Evolutionary conservation across 2,113 vertebrate genomes (phyloP).

Genomic region (Tupaia chinensis): DNA sequence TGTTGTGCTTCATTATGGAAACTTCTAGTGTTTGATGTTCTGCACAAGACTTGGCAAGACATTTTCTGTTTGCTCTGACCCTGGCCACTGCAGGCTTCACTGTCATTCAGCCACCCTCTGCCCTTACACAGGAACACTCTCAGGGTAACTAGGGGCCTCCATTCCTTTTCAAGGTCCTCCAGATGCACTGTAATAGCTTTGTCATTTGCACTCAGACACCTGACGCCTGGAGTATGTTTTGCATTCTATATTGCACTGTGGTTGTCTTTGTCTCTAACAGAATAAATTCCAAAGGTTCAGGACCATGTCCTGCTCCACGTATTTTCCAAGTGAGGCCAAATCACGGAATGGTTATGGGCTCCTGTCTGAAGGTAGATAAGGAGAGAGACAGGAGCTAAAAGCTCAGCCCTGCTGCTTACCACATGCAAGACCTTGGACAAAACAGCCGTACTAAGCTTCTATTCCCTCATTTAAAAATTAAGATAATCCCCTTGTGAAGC

Average conservation of each 20-base stretch:
- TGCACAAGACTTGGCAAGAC: background rate
- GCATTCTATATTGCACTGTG: background rate
- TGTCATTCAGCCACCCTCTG: background rate
- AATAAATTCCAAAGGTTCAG: background rate
- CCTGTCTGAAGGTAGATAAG: background rate
- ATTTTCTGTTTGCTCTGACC: background rate
- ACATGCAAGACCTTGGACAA: background rate
- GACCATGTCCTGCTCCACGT: background rate
- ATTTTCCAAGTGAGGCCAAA: background rate
- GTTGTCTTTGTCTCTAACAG: background rate
- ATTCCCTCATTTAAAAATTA: background rate
- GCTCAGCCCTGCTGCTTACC: background rate
- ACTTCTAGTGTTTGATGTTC: background rate
- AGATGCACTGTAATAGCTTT: background rate
- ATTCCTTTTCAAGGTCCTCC: background rate
- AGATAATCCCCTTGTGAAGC: background rate
- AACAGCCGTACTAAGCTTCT: background rate
- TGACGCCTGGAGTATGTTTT: background rate
- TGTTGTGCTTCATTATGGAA: background rate
- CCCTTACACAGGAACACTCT: background rate
- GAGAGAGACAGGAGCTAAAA: background rate
- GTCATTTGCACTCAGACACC: background rate
- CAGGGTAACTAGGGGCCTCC: background rate
- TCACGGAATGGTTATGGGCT: background rate
- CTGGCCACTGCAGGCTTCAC: background rate